A percentile compares a stretch with the other conserved stretches of the same genome.
phyloP scores from a whole-genome alignment of 1,140 invertebrate species.

The Mizuhopecten yessoensis region DNA sequence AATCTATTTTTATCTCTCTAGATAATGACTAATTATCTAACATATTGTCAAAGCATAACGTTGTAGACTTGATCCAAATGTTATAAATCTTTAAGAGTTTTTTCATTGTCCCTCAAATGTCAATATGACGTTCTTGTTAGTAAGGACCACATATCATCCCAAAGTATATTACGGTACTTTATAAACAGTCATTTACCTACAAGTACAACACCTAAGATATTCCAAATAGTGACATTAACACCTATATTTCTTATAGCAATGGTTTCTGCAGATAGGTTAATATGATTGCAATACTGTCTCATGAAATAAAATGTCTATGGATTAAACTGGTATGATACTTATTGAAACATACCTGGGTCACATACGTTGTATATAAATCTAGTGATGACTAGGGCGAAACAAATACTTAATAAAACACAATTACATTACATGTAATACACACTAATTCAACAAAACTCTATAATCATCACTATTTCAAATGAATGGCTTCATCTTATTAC shows the following conservation, averaged over 20 bases:
- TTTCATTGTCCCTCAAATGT: background rate
- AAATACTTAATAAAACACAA: background rate
- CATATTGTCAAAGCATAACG: background rate
- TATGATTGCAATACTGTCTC: background rate
- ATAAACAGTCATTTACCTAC: background rate
- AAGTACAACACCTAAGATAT: background rate
- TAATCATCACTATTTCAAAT: background rate
- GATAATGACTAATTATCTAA: background rate
- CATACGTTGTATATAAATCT: background rate
- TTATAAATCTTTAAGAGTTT: background rate
- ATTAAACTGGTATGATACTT: background rate
- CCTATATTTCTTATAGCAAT: no score
- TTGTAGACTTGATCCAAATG: background rate
- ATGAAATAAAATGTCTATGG: background rate
- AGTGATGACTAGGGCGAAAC: background rate
- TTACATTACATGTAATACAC: background rate
- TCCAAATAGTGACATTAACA: background rate
- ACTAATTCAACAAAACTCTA: background rate
- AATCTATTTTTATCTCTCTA: background rate
- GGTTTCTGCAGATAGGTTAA: no score
- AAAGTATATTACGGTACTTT: no score
- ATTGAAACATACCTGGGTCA: background rate
- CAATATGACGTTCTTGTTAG: no score
- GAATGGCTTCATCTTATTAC: background rate
- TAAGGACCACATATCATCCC: no score